These are phyloP conservation scores for Zoroaster sp. DNA, from an alignment of 53 echinoderm and acorn worm genomes.

Conservation along the genomic window DNA sequence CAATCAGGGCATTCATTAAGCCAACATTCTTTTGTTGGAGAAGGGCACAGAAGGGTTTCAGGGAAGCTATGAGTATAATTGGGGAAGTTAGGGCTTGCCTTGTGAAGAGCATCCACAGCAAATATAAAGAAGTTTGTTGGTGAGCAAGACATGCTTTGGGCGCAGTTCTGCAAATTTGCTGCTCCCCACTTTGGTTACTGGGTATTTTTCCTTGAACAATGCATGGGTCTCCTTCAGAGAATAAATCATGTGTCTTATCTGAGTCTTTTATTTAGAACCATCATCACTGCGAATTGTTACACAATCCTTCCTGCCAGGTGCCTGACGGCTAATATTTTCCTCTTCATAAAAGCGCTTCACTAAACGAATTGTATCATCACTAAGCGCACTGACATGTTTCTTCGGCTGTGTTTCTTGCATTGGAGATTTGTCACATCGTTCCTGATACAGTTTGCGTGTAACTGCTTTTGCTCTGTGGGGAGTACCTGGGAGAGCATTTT, in stretches of 20 bases:
- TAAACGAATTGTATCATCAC: slow-evolving; percentile 1
- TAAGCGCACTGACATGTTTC: slow-evolving; percentile 14
- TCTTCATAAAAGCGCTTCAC: not conserved
- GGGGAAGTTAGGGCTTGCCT: too few relatives aligned
- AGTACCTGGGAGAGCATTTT: not conserved
- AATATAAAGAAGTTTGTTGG: too few relatives aligned
- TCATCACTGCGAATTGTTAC: not conserved
- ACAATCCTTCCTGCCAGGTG: slow-evolving; percentile 34
- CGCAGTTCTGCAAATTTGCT: slow-evolving; percentile 62
- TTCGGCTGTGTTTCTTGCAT: not conserved
- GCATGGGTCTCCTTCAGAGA: slow-evolving; percentile 22
- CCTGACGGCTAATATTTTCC: slow-evolving; percentile 24
- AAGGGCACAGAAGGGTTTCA: not conserved
- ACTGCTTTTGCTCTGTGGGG: not conserved
- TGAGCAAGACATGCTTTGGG: slow-evolving; percentile 64
- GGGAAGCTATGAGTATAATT: too few relatives aligned
- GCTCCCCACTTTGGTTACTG: slow-evolving; percentile 21
- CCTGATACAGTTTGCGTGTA: slow-evolving; percentile 22
- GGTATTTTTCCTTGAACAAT: slow-evolving; percentile 43
- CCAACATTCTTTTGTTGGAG: slow-evolving; percentile 31
- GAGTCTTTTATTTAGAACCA: slow-evolving; percentile 15
- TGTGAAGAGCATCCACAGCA: too few relatives aligned
- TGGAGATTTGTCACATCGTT: slow-evolving; percentile 18
- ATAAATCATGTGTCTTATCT: not conserved
- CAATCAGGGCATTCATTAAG: slow-evolving; percentile 13